Percentiles rank a stretch among this genome's conserved stretches.
Evolutionary conservation across 1,140 invertebrate species (phyloP).

Genomic region (Orussus abietinus): DNA sequence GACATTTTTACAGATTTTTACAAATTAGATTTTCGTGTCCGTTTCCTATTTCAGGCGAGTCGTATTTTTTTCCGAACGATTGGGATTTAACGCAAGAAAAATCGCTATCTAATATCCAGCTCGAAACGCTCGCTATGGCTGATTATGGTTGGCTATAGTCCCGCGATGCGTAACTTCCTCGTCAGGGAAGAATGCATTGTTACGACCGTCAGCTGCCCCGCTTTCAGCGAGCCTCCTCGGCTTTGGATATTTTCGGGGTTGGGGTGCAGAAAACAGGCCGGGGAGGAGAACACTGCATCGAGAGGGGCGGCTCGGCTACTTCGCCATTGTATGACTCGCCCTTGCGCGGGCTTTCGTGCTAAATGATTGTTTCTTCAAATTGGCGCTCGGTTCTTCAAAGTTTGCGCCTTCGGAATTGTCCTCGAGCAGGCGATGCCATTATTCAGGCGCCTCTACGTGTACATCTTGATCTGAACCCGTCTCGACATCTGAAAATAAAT

Average conservation of each 20-base stretch:
- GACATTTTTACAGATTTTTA: too few species aligned
- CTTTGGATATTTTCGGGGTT: neutral
- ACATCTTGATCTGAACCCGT: too few species aligned
- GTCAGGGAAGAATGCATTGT: conserved; percentile 26
- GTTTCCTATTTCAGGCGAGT: too few species aligned
- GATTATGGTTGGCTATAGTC: neutral
- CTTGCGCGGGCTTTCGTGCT: neutral
- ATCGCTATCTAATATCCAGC: neutral
- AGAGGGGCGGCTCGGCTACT: neutral
- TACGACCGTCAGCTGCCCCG: conserved; percentile 30
- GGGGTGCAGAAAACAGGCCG: neutral
- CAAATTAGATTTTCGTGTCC: too few species aligned
- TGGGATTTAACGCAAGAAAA: neutral
- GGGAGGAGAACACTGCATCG: neutral
- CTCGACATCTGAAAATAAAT: too few species aligned
- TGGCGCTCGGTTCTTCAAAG: conserved; percentile 13
- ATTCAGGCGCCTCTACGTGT: too few species aligned
- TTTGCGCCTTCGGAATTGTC: neutral
- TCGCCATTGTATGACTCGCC: conserved; percentile 1
- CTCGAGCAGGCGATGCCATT: neutral
- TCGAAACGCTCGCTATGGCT: conserved; percentile 6
- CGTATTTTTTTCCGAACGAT: conserved; percentile 2
- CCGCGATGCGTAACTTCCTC: neutral
- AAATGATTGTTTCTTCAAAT: conserved; percentile 9
- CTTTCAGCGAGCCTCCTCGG: conserved; percentile 15